Base-by-base conservation (phyloP, 2,888 invertebrate species). In the Agelastica alni region DNA sequence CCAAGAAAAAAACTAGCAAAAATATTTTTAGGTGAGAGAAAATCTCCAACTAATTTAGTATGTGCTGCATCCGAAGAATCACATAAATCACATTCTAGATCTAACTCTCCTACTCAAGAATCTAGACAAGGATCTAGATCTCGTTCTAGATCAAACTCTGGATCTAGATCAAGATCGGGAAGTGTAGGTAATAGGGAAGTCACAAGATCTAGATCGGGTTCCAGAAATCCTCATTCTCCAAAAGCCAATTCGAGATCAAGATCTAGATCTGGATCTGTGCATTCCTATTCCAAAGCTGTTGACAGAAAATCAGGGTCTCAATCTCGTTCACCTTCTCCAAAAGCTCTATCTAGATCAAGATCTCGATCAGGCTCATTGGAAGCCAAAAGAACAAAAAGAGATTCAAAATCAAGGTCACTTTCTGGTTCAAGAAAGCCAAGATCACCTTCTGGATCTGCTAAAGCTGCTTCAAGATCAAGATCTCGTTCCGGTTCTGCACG, bases 341-440 rank as follows among this genome's bases (percentile, higher is more conserved):
- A 18, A 14, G 14, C 4, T 2, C 10, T 65, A 26, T 26, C 37
- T 26, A 47, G 65, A 51, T 66, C 66, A 9, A 56, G 47, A 53
- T 66, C 67, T 32, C 14, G 47, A n/a, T 20, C 28, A 14, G 30
- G 39, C 18, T 39, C 39, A 10, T n/a, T n/a, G n/a, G n/a, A n/a
- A n/a, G n/a, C n/a, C n/a, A n/a, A n/a, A n/a, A n/a, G n/a, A n/a
- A n/a, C n/a, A n/a, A n/a, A n/a, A n/a, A n/a, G n/a, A n/a, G n/a
- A n/a, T n/a, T n/a, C n/a, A n/a, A n/a, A n/a, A 12, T 41, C 49
- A 7, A 65, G 62, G 37, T 59, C 56, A 31, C 20, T 65, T 61
- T 70, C 72, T 2, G 70, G 75, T 47, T 59, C 58, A n/a, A 41
- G 49, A 37, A 43, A 66, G 57, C 70, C 71, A 6, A 63, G 70